Base-by-base conservation (phyloP, 1,140 invertebrate genomes). In the Trachelipus rathkii region DNA sequence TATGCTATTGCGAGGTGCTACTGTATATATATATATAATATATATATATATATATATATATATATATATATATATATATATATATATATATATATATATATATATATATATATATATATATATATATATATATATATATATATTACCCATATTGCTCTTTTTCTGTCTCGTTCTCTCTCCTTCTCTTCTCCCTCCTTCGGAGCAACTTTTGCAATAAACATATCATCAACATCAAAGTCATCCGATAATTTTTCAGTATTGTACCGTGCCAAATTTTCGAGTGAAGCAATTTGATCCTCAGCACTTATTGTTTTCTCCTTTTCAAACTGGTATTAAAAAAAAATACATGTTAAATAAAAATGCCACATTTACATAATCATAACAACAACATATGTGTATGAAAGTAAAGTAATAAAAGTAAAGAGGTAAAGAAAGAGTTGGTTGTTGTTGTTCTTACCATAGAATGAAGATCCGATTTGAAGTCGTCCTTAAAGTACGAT, bases 241-340 rank as follows among this genome's bases (percentile, higher is more conserved):
- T 91, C 85, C 85, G 90, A 84, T 84, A 86, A 85, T 87, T 90
- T 44, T 84, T 87, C 82, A 66, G 76, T 84, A 83, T 90, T 89
- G 85, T 89, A 90, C 73, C 89, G 88, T 81, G 92, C 89, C 75
- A 94, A 86, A 83, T 91, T 89, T 8, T 90, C 88, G 84, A 97
- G 94, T 84, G 92, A 88, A 71, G 89, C 88, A 84, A 96, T 91
- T 83, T 95, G 89, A 83, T 97, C 92, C 79, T 91, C 90, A 44
- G 90, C 90, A 43, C 91, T 92, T 44, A 89, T 91, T 84, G 90
- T 89, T 86, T 95, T 97, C 86, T 98, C 96, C 82, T 89, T 88
- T 86, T 95, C 89, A 85, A 97, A 96, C 77, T 60, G 50, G 50
- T 13, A 4, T 60, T 10, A 50, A 10, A 50, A 50, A 60, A 15